Evolutionary conservation across 2,888 invertebrate genomes (phyloP).

Genomic region (Corythucha ciliata): DNA sequence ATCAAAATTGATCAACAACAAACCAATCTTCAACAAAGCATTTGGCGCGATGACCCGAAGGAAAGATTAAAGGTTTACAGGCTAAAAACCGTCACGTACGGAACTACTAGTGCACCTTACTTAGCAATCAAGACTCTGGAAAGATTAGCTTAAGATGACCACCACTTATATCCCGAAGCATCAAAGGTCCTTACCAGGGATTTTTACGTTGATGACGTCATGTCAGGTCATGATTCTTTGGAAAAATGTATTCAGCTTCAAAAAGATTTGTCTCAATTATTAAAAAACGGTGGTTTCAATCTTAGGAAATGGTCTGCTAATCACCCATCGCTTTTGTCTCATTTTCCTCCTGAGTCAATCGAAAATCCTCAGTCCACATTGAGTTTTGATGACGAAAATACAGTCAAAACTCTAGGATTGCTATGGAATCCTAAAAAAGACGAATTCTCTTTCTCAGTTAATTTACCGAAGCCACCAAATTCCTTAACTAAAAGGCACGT

Average conservation of each 20-base stretch:
- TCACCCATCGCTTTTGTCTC: no score
- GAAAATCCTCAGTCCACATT: no score
- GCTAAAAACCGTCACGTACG: constrained; percentile 33
- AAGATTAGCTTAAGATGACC: constrained; percentile 35
- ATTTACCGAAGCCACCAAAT: no score
- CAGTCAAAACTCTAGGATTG: no score
- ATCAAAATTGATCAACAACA: constrained; percentile 27
- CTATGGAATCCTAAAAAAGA: no score
- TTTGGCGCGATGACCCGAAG: constrained; percentile 31
- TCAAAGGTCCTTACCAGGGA: constrained; percentile 29
- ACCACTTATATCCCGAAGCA: constrained; percentile 16
- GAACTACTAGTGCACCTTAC: constrained; percentile 32
- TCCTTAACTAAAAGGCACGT: no score
- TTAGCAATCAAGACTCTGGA: constrained; percentile 25
- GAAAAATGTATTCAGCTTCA: constrained; percentile 28
- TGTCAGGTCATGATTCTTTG: constrained; percentile 30
- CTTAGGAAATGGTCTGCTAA: constrained; percentile 9
- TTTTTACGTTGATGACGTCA: constrained; percentile 39
- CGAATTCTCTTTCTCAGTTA: no score
- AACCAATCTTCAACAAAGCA: constrained; percentile 29
- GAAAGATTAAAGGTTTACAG: constrained; percentile 26
- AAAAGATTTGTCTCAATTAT: constrained; percentile 23
- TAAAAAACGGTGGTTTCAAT: background rate
- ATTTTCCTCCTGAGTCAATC: no score
- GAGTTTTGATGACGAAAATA: no score